Evolutionary conservation across 2,888 invertebrate species (phyloP).

Genomic region (Rhaphigaster nebulosa): DNA sequence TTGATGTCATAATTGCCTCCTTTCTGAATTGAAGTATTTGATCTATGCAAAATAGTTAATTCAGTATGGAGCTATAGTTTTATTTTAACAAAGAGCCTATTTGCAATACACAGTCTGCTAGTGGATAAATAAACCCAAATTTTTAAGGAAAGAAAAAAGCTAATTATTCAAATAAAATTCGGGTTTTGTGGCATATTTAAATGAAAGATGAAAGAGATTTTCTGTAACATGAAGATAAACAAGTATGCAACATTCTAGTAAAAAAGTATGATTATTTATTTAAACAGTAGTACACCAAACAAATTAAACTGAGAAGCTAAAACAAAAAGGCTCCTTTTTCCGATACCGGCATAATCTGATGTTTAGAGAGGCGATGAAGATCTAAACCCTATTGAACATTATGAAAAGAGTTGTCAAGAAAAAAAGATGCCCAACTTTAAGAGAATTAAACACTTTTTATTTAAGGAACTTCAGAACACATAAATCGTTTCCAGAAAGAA

Average conservation of each 20-base stretch:
- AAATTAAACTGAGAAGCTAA: not conserved
- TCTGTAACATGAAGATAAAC: no score
- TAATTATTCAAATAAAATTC: not conserved
- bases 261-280: no score
- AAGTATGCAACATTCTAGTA: not conserved
- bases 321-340: not conserved
- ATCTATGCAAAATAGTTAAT: not conserved
- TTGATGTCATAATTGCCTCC: not conserved
- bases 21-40: not conserved
- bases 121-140: not conserved
- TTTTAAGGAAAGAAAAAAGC: not conserved
- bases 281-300: no score
- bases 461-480: no score
- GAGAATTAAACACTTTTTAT: no score
- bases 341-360: not conserved
- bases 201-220: no score
- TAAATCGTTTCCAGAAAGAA: no score
- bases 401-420: not conserved
- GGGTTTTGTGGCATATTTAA: not conserved
- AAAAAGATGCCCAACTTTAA: no score
- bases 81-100: not conserved
- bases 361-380: not conserved
- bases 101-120: not conserved
- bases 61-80: not conserved
- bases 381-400: not conserved